A percentile compares a stretch with the other conserved stretches of the same genome.
Conservation (phyloP, 2,888 invertebrate species). For the Drosophila stalkeri region DNA sequence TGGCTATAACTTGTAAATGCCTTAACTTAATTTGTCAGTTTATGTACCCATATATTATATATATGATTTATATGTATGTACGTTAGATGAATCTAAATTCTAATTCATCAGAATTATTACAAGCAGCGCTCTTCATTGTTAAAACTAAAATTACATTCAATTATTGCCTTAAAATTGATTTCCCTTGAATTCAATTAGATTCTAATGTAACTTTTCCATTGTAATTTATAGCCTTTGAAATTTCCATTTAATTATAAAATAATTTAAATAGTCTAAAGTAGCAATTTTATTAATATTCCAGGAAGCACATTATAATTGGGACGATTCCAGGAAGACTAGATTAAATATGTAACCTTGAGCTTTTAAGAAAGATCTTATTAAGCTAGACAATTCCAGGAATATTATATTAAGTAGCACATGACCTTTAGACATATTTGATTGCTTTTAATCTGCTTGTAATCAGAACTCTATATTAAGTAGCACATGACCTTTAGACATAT, state of each 20-base stretch:
- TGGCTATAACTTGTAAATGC: conserved; percentile 18
- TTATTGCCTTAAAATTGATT: neutral
- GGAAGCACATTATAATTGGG: neutral
- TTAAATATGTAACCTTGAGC: no score
- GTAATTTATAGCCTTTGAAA: neutral
- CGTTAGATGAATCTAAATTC: neutral
- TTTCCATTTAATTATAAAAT: no score
- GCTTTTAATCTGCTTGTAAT: no score
- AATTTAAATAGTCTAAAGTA: neutral
- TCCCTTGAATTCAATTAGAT: neutral
- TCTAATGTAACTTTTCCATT: neutral
- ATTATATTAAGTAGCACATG: neutral
- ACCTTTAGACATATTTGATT: neutral
- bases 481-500: neutral
- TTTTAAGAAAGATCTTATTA: no score
- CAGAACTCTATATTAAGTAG: neutral
- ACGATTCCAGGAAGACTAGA: no score
- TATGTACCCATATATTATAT: neutral
- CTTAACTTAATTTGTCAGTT: conserved; percentile 2
- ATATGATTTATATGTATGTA: neutral
- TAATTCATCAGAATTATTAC: neutral
- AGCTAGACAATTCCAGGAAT: no score
- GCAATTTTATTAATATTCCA: neutral
- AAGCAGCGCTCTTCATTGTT: no score
- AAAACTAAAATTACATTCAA: neutral